These are phyloP conservation scores for Saguinus midas DNA, from an alignment of 2,113 vertebrate species.

Conservation along the genomic window DNA sequence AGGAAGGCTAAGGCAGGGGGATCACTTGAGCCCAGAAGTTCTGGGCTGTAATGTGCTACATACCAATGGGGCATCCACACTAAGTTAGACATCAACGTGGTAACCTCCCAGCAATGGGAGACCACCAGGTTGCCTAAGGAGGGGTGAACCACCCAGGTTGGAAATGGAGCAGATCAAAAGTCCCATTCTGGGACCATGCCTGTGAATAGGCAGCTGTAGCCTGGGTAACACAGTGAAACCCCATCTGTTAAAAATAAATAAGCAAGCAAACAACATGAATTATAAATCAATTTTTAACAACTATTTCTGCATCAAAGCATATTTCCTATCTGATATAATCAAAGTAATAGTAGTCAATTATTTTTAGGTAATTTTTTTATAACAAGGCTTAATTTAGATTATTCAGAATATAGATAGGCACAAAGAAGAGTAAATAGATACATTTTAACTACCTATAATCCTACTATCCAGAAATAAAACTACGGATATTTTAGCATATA, in stretches of 20 bases:
- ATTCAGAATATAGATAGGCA: not conserved
- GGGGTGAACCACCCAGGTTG: not conserved
- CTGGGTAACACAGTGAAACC: not conserved
- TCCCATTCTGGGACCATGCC: not conserved
- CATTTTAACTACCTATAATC: not conserved
- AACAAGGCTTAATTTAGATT: slow-evolving; percentile 25
- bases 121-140: not conserved
- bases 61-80: not conserved
- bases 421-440: not conserved
- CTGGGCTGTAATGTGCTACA: not conserved
- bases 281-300: not conserved
- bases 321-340: not conserved
- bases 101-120: not conserved
- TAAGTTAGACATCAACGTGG: not conserved
- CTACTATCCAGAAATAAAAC: not conserved
- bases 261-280: not conserved
- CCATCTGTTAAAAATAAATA: not conserved
- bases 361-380: slow-evolving; percentile 10
- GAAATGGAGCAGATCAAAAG: not conserved
- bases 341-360: not conserved
- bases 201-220: not conserved
- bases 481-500: not conserved
- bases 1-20: not conserved
- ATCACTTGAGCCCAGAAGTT: not conserved
- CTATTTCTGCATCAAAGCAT: not conserved